Evolutionary conservation across 2,888 invertebrate species (phyloP).

Genomic region (Plemyria rubiginata): DNA sequence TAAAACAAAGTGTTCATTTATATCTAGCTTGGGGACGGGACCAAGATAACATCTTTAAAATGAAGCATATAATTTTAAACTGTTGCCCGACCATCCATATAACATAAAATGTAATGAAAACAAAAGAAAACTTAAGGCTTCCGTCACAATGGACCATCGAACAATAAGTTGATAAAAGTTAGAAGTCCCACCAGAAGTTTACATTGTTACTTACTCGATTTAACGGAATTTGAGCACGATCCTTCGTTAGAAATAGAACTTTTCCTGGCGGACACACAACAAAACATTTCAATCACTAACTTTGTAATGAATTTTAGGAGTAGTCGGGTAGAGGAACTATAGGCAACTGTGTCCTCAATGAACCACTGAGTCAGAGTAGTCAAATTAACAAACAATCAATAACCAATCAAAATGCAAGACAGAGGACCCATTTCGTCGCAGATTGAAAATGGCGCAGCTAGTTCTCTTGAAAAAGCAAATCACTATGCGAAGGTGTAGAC

Average conservation of each 20-base stretch:
- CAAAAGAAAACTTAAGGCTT: slow-evolving; percentile 11
- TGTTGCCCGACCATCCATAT: background rate
- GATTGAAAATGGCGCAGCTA: slow-evolving; percentile 17
- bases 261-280: slow-evolving; percentile 48
- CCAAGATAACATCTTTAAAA: no score
- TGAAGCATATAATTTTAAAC: no score
- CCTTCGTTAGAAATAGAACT: slow-evolving; percentile 34
- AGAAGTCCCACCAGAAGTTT: slow-evolving; percentile 15
- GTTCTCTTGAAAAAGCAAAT: background rate
- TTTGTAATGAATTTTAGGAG: slow-evolving; percentile 11
- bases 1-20: no score
- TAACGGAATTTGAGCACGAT: slow-evolving; percentile 40
- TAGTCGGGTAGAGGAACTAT: slow-evolving; percentile 11
- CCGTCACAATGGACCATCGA: slow-evolving; percentile 9
- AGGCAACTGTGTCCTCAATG: slow-evolving; percentile 20
- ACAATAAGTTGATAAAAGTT: slow-evolving; percentile 21
- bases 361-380: background rate
- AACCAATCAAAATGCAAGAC: slow-evolving; percentile 51
- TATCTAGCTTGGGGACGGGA: no score
- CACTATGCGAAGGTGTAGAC: no score
- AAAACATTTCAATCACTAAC: slow-evolving; percentile 50
- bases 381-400: slow-evolving; percentile 60
- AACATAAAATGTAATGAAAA: background rate
- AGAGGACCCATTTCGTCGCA: slow-evolving; percentile 28
- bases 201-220: slow-evolving; percentile 47